Evolutionary conservation across 92 coral and sea anemone genomes (phyloP), one percentile per base, ranked within the genome.

Genomic region (Porites lobata): DNA sequence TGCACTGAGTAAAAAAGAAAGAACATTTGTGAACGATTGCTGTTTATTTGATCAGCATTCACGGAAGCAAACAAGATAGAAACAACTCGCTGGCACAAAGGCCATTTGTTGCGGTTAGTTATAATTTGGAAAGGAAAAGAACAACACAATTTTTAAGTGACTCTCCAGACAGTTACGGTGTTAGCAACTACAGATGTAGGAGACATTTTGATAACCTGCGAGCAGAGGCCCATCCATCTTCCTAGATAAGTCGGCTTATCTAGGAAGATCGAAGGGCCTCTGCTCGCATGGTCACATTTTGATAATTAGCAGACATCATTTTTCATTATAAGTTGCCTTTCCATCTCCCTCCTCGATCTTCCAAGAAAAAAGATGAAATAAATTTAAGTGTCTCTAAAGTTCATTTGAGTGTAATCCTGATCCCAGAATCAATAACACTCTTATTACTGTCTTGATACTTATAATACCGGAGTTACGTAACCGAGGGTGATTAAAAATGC

Each of bases 11-110:
- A 4, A 18, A 14, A n/a, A 1, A 62, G 3, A 11, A 20, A 62
- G 66, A 62, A 15, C 5, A 18, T 72, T 6, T 1, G 8, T n/a
- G 65, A 0, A 5, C 62, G 38, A 77, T 61, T 61, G 82, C 65
- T 76, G 20, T 75, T 15, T 61, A 15, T 76, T 54, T 76, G 51
- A 14, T 76, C 80, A 57, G 54, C 52, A 26, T 76, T 57, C 14
- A 26, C 51, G 43, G 1, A 75, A 76, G 65, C 22, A 14, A 9
- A 57, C 14, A 26, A 57, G 32, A 14, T 32, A 58, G 47, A 38
- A 50, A 43, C 82, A 8, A 9, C 1, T 32, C 18, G 9, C 20
- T 47, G 58, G 19, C 11, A 19, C 54, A 64, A 78, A 78, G 11
- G 66, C 20, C 68, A 38, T 17, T 43, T 29, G 81, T 18, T 11